A percentile compares a stretch with the other conserved stretches of the same genome.
These are phyloP conservation scores for Mixornis gularis DNA, from an alignment of 2,113 vertebrate species.

Conservation along the genomic window DNA sequence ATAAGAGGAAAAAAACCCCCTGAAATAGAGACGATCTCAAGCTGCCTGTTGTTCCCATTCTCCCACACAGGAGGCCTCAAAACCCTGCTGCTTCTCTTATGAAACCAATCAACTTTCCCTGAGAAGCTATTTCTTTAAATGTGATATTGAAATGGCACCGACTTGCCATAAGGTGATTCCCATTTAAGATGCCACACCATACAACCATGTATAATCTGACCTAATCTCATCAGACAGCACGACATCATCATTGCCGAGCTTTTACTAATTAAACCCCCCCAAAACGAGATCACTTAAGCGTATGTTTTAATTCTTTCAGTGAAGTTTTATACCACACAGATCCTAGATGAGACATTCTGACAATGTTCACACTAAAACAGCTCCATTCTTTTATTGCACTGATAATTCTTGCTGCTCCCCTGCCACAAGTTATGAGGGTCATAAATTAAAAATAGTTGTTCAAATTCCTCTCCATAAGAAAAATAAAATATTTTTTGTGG, in stretches of 20 bases:
- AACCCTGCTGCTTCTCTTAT: conserved; percentile 56
- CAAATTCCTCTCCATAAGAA: background rate
- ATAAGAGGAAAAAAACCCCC: background rate
- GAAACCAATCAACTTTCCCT: conserved; percentile 53
- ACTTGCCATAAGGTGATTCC: conserved; percentile 35
- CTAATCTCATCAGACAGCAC: conserved; percentile 51
- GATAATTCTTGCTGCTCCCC: background rate
- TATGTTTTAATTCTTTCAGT: conserved; percentile 25
- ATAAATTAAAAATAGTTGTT: conserved; percentile 41
- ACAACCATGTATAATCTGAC: conserved; percentile 30
- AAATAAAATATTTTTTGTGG: background rate
- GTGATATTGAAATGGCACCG: background rate
- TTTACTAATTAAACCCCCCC: conserved; percentile 34
- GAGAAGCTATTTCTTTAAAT: conserved; percentile 53
- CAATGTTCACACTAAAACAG: background rate
- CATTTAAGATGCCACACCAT: conserved; percentile 14
- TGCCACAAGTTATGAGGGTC: background rate
- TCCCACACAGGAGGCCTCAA: conserved; percentile 31
- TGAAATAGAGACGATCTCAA: background rate
- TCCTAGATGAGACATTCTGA: conserved; percentile 48
- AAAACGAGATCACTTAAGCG: conserved; percentile 10
- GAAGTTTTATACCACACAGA: conserved; percentile 28
- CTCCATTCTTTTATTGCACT: conserved; percentile 6
- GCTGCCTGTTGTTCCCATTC: conserved; percentile 8
- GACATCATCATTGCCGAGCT: background rate